A percentile compares a stretch with the other conserved stretches of the same genome.
phyloP scores from a whole-genome alignment of 2,797 vertebrate species.

The Pipistrellus nathusii region DNA sequence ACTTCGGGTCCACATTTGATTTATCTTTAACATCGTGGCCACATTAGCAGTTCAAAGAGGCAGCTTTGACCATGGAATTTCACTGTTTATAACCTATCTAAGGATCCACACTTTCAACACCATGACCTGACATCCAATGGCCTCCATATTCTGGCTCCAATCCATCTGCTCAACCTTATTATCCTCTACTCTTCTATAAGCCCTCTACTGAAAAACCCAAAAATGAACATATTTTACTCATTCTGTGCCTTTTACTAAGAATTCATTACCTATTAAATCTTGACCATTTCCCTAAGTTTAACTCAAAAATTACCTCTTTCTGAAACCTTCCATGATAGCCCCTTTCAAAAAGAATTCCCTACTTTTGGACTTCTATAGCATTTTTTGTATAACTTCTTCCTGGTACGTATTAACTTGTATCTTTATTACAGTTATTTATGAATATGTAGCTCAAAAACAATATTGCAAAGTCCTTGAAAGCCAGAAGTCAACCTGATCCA shows the following conservation, averaged over 20 bases:
- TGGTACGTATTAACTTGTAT: background rate
- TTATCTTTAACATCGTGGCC: background rate
- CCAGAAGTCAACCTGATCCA: background rate
- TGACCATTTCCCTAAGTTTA: background rate
- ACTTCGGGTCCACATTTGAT: background rate
- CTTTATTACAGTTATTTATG: background rate
- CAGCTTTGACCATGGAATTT: background rate
- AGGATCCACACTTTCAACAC: background rate
- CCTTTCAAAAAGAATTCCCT: background rate
- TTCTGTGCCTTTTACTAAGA: background rate
- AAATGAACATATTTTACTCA: background rate
- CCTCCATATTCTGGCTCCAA: background rate
- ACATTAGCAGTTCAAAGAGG: background rate
- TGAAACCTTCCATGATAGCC: background rate
- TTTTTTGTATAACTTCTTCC: background rate
- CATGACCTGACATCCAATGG: background rate
- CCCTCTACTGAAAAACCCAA: background rate
- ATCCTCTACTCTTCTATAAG: background rate
- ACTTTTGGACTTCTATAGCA: background rate
- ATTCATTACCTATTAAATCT: background rate
- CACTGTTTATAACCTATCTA: background rate
- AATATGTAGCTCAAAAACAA: constrained; percentile 36
- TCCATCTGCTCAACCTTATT: background rate
- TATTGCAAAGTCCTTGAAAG: background rate
- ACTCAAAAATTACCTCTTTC: constrained; percentile 35